A percentile compares a stretch with the other conserved stretches of the same genome.
These are phyloP conservation scores for Hypsibius dujardini DNA, from an alignment of 1,140 invertebrate species.

Conservation along the genomic window DNA sequence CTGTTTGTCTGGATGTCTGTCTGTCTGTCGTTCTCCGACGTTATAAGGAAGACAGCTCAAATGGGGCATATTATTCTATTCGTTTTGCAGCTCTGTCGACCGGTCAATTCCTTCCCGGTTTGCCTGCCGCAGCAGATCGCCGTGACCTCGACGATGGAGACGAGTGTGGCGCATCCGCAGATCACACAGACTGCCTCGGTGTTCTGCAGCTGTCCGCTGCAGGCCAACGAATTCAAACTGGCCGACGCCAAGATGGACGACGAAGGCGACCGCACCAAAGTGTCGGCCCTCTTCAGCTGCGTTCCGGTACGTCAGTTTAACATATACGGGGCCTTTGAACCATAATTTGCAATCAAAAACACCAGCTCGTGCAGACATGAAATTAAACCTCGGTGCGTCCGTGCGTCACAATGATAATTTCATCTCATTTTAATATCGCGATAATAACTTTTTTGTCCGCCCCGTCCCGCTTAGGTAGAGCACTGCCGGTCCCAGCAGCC, in stretches of 20 bases:
- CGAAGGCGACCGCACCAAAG: neutral
- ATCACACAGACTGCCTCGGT: neutral
- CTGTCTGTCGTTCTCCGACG: too few species aligned
- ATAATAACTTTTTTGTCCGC: neutral
- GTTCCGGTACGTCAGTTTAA: neutral
- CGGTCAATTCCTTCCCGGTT: neutral
- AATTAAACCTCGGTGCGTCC: too few species aligned
- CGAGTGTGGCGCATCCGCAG: neutral
- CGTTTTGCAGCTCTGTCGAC: neutral
- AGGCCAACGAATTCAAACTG: neutral
- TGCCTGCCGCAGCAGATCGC: neutral
- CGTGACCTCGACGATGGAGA: constrained; percentile 11
- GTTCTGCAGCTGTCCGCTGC: neutral
- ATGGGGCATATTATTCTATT: neutral
- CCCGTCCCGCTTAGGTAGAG: neutral
- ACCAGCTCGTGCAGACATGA: too few species aligned
- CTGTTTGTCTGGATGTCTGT: too few species aligned
- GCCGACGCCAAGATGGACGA: neutral
- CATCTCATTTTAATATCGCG: neutral
- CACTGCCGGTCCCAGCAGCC: constrained; percentile 4
- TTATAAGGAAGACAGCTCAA: too few species aligned
- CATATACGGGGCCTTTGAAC: too few species aligned
- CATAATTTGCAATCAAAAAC: too few species aligned
- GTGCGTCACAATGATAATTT: too few species aligned
- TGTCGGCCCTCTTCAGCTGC: constrained; percentile 6